A percentile compares a stretch with the other conserved stretches of the same genome.
Conservation (phyloP, 1,140 invertebrate genomes). For the Tetramorium simillimum region DNA sequence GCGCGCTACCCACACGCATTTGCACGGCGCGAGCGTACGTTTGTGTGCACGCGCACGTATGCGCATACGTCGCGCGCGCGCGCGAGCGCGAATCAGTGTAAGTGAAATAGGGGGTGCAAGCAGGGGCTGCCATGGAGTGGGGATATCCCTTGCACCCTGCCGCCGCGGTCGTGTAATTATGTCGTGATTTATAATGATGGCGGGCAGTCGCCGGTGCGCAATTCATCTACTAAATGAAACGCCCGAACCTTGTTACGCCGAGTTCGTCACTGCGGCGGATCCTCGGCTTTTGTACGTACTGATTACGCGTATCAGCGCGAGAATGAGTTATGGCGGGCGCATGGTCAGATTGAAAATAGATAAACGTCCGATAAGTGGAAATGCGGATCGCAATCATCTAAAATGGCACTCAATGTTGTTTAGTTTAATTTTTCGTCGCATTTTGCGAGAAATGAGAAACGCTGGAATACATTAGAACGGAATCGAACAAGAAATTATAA, state of each 20-base stretch:
- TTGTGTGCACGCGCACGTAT: no score
- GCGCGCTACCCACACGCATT: constrained; percentile 26
- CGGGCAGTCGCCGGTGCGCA: constrained; percentile 70
- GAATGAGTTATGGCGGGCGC: constrained; percentile 53
- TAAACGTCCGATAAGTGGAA: constrained; percentile 41
- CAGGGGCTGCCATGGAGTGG: constrained; percentile 34
- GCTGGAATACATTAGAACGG: not conserved
- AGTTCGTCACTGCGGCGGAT: constrained; percentile 69
- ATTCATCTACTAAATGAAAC: constrained; percentile 77
- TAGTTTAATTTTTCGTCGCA: not conserved
- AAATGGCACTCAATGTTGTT: not conserved
- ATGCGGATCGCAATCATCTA: not conserved
- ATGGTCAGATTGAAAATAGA: constrained; percentile 55
- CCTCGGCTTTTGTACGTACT: constrained; percentile 67
- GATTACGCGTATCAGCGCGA: constrained; percentile 55
- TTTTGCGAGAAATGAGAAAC: not conserved
- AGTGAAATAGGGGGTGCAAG: constrained; percentile 63
- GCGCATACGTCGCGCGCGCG: not conserved
- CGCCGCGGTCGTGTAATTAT: constrained; percentile 76
- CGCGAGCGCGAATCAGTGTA: constrained; percentile 8
- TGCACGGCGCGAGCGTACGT: not conserved
- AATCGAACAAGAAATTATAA: no score
- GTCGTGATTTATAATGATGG: constrained; percentile 79
- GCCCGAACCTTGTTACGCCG: constrained; percentile 74
- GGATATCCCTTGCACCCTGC: constrained; percentile 70